phyloP scores from a whole-genome alignment of 2,113 vertebrate genomes.

The Etheostoma cragini region DNA sequence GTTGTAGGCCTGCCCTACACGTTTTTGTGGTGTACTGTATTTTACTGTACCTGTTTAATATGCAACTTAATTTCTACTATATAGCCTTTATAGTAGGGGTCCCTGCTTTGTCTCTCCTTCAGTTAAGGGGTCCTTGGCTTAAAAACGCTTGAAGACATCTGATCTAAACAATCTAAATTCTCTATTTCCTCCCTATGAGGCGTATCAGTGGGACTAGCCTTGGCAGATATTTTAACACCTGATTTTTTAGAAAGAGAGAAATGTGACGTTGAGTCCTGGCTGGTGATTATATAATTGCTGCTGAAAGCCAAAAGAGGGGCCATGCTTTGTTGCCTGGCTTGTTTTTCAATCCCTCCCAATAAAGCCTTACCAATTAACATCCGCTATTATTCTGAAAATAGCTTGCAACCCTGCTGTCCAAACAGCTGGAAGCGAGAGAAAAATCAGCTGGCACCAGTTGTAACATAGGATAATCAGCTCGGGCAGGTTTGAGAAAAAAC shows the following conservation, averaged over 20 bases:
- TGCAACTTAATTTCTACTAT: no score
- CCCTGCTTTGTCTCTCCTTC: no score
- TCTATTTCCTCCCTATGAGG: neutral
- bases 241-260: constrained; percentile 58
- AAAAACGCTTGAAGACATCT: no score
- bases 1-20: no score
- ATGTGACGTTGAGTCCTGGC: constrained; percentile 46
- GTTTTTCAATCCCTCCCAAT: constrained; percentile 69
- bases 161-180: constrained; percentile 12
- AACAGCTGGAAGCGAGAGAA: constrained; percentile 73
- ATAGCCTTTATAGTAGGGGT: no score
- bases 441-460: constrained; percentile 73
- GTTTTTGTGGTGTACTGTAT: no score
- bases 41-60: no score
- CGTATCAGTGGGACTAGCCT: constrained; percentile 3
- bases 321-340: constrained; percentile 60
- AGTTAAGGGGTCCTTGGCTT: no score
- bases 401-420: constrained; percentile 74
- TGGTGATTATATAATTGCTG: constrained; percentile 71
- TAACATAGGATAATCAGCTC: constrained; percentile 73
- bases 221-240: constrained; percentile 48
- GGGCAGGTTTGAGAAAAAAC: constrained; percentile 70
- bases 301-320: constrained; percentile 66
- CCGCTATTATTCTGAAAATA: constrained; percentile 80
- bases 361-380: constrained; percentile 81